Evolutionary conservation across 2,797 vertebrate species (phyloP).

Genomic region (Toxotes lorentzi): DNA sequence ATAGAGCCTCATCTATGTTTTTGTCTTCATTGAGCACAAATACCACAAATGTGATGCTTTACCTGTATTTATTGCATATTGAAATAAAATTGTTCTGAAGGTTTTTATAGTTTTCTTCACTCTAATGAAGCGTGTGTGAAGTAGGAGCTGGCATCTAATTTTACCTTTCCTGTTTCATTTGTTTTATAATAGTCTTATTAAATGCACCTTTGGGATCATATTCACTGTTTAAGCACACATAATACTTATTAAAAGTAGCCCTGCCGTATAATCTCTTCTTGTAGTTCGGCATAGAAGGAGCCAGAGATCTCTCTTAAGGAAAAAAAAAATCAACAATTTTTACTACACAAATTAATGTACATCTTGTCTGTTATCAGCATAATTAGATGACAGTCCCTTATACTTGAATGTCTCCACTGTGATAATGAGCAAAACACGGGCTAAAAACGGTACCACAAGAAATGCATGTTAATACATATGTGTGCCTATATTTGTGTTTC

Average conservation of each 20-base stretch:
- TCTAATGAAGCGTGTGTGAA: conserved; percentile 40
- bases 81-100: conserved; percentile 39
- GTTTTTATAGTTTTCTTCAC: conserved; percentile 29
- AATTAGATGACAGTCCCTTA: conserved; percentile 30
- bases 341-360: conserved; percentile 24
- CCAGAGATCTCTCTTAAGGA: not conserved
- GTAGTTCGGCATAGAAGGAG: conserved; percentile 6
- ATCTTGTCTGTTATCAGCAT: conserved; percentile 3
- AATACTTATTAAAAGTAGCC: conserved; percentile 18
- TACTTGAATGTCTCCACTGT: not conserved
- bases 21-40: conserved; percentile 25
- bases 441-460: not conserved
- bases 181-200: conserved; percentile 24
- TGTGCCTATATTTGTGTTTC: conserved; percentile 29
- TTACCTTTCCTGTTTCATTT: conserved; percentile 35
- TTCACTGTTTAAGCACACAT: conserved; percentile 10
- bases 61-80: conserved; percentile 40
- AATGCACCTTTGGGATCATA: conserved; percentile 18
- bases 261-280: not conserved
- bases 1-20: conserved; percentile 47
- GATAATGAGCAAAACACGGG: conserved; percentile 23
- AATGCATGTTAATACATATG: conserved; percentile 18
- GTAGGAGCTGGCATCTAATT: conserved; percentile 27
- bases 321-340: conserved; percentile 43
- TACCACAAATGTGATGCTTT: conserved; percentile 27